Percentiles rank a stretch among this genome's conserved stretches.
Evolutionary conservation across 2,797 vertebrate genomes (phyloP).

Genomic region (Vireo griseus): DNA sequence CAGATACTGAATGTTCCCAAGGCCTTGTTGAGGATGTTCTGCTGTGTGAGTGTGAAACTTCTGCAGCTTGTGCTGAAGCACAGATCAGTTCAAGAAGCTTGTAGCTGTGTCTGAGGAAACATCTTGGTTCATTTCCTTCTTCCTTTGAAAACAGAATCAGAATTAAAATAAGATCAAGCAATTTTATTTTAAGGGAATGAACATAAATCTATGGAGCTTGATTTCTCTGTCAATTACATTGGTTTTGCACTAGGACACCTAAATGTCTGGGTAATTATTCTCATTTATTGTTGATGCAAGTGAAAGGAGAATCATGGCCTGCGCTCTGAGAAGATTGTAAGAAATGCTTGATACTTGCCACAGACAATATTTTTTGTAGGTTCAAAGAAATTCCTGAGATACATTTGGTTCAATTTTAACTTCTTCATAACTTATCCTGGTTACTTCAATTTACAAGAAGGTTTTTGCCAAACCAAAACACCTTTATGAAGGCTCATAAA

Average conservation of each 20-base stretch:
- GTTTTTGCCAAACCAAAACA: not conserved
- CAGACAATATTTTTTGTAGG: not conserved
- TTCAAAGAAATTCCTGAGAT: not conserved
- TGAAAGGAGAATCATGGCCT: not conserved
- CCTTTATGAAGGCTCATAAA: not conserved
- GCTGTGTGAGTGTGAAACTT: not conserved
- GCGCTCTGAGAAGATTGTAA: not conserved
- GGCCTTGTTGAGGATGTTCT: not conserved
- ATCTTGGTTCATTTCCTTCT: not conserved
- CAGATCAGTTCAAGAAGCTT: not conserved
- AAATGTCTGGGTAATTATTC: not conserved
- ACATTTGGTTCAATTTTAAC: not conserved
- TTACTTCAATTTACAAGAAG: not conserved
- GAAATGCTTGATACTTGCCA: not conserved
- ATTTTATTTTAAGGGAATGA: not conserved
- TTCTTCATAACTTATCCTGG: not conserved
- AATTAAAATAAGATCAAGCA: not conserved
- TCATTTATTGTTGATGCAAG: not conserved
- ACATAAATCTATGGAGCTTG: not conserved
- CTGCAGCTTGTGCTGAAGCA: not conserved
- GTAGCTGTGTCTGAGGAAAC: not conserved
- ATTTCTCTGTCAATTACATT: not conserved
- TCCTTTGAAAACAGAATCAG: not conserved
- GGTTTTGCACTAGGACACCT: not conserved
- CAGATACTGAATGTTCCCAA: not conserved